Evolutionary conservation across 2,113 vertebrate genomes (phyloP).

Genomic region (Amblyornis subalaris): DNA sequence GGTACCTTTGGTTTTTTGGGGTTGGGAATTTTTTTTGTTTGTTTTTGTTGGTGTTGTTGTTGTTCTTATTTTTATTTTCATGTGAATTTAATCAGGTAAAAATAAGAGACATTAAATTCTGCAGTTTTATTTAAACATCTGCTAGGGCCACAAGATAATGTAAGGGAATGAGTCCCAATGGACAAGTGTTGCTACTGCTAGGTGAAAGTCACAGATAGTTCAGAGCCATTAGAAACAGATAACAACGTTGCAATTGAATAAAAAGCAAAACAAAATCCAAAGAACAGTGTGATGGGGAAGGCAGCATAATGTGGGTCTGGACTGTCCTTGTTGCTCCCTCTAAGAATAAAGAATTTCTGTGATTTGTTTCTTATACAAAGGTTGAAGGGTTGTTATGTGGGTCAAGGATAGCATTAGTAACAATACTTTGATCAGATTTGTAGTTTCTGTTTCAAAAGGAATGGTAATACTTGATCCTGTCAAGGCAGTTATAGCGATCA

Average conservation of each 20-base stretch:
- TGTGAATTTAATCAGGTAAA: constrained; percentile 12
- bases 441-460: not conserved
- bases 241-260: not conserved
- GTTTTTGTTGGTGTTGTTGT: not conserved
- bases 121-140: not conserved
- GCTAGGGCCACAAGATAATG: not conserved
- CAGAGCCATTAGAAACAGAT: not conserved
- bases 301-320: not conserved
- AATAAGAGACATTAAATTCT: not conserved
- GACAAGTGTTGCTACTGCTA: not conserved
- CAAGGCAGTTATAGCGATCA: not conserved
- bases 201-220: constrained; percentile 30
- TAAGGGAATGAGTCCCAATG: constrained; percentile 1
- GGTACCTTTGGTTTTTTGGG: not conserved
- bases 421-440: not conserved
- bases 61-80: not conserved
- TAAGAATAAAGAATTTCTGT: not conserved
- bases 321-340: not conserved
- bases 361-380: not conserved
- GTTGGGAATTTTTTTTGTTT: too few species aligned
- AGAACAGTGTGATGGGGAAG: not conserved
- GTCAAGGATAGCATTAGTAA: not conserved
- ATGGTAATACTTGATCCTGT: not conserved
- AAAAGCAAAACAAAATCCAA: not conserved
- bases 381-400: not conserved